A percentile compares a stretch with the other conserved stretches of the same genome.
Conservation (phyloP, 2,888 invertebrate genomes). For the Drosophila cognata region DNA sequence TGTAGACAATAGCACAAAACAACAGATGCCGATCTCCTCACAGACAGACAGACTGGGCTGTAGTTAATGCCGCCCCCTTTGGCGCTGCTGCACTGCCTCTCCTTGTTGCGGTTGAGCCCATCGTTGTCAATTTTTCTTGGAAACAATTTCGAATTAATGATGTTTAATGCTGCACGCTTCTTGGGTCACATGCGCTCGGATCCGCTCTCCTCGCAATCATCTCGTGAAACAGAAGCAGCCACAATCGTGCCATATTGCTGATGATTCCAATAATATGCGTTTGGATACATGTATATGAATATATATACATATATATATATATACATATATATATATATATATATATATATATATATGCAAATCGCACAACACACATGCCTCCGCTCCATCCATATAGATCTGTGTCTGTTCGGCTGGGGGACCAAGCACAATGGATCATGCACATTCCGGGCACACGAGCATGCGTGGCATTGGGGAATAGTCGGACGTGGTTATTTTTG, state of each 20-base stretch:
- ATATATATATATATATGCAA: not conserved
- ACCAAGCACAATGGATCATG: constrained; percentile 22
- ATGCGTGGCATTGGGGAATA: constrained; percentile 36
- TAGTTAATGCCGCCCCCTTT: not conserved
- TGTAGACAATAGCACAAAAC: constrained; percentile 53
- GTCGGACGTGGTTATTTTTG: constrained; percentile 15
- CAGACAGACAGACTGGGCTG: not conserved
- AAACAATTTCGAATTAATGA: constrained; percentile 68
- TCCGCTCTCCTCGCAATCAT: constrained; percentile 28
- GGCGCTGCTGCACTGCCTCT: not conserved
- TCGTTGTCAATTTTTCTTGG: constrained; percentile 67
- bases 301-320: constrained; percentile 1
- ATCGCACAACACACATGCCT: constrained; percentile 1
- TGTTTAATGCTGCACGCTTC: constrained; percentile 70
- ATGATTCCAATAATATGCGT: constrained; percentile 54
- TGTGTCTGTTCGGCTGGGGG: not conserved
- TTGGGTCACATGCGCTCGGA: constrained; percentile 56
- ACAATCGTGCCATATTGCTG: constrained; percentile 54
- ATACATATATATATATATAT: constrained; percentile 1
- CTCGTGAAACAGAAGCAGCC: constrained; percentile 42
- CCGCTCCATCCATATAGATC: not conserved
- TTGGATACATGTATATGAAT: constrained; percentile 29
- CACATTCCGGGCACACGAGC: constrained; percentile 39
- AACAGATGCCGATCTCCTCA: constrained; percentile 24
- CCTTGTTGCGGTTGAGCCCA: constrained; percentile 53